Evolutionary conservation across 2,113 vertebrate species (phyloP).

Genomic region (Tamias sibiricus): DNA sequence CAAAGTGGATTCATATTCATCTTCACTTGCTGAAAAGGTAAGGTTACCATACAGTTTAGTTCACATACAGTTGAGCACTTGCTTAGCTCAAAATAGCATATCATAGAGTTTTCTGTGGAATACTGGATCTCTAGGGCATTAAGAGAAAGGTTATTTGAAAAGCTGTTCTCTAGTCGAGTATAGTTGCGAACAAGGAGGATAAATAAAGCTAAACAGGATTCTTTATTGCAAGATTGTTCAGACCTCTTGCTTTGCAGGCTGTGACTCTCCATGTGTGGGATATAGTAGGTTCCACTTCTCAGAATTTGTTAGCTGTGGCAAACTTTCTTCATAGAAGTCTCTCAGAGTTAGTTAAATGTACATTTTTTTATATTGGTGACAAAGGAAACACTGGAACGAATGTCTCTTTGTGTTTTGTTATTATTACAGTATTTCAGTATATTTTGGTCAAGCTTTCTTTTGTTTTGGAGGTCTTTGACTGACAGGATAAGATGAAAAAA

Average conservation of each 20-base stretch:
- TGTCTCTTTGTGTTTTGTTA: too few species aligned
- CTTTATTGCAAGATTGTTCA: neutral
- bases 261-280: neutral
- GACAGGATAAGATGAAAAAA: neutral
- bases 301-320: neutral
- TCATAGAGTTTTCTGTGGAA: neutral
- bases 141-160: neutral
- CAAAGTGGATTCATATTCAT: neutral
- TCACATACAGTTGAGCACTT: neutral
- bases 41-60: neutral
- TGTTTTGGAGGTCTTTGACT: neutral
- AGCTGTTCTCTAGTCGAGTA: neutral
- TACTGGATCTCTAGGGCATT: neutral
- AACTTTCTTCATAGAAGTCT: neutral
- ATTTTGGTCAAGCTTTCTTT: neutral
- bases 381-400: too few species aligned
- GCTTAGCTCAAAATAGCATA: neutral
- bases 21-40: neutral
- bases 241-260: neutral
- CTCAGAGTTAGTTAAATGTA: neutral
- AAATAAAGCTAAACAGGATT: neutral
- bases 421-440: too few species aligned
- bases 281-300: neutral
- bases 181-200: neutral
- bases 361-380: too few species aligned